A percentile compares a stretch with the other conserved stretches of the same genome.
Conservation (phyloP, 2,888 invertebrate genomes). For the Escarpia spicata region DNA sequence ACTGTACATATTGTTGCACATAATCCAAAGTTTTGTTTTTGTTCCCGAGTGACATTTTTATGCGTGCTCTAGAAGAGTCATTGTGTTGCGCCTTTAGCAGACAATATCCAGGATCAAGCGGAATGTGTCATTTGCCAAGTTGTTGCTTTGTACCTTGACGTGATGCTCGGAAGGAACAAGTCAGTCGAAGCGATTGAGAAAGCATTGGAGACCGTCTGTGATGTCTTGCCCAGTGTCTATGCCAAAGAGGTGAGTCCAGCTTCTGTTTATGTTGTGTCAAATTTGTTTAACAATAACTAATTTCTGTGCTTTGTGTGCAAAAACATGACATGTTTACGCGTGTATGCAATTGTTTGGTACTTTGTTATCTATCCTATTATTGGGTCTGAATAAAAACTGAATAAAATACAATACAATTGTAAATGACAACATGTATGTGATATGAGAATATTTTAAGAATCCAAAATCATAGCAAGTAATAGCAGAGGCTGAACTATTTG, state of each 20-base stretch:
- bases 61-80: not conserved
- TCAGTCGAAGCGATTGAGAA: conserved; percentile 76
- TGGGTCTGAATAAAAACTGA: no score
- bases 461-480: no score
- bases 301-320: no score
- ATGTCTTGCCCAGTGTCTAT: conserved; percentile 71
- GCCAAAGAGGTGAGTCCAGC: conserved; percentile 42
- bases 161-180: conserved; percentile 74
- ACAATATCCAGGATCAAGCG: not conserved
- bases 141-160: conserved; percentile 76
- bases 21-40: not conserved
- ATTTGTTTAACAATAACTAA: no score
- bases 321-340: no score
- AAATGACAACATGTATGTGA: no score
- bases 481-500: no score
- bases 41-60: not conserved
- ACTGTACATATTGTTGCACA: not conserved
- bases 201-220: conserved; percentile 77
- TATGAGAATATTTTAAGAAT: no score
- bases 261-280: no score
- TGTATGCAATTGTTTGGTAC: no score
- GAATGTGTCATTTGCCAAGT: conserved; percentile 83
- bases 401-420: no score
- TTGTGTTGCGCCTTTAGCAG: not conserved
- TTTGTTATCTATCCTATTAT: not conserved